Conservation (phyloP, 2,888 invertebrate species). For the Acronicta leporina region DNA sequence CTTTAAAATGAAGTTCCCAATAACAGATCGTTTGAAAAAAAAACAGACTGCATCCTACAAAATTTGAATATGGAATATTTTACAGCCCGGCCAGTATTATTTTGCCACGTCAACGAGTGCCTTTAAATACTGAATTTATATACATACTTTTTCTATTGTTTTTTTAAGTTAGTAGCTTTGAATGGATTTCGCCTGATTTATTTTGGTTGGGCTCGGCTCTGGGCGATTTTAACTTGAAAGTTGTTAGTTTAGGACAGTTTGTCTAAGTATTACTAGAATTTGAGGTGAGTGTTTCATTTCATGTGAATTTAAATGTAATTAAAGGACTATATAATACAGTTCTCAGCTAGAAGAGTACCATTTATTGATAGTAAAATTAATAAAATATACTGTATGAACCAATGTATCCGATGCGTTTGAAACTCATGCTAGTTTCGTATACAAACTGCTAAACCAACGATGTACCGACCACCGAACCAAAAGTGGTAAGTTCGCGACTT, state of each 20-base stretch:
- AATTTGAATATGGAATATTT: too few species aligned
- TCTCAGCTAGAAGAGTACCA: background rate
- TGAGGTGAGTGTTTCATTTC: constrained; percentile 45
- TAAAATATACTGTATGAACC: too few species aligned
- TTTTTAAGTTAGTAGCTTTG: constrained; percentile 36
- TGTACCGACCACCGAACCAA: too few species aligned
- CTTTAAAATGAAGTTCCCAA: background rate
- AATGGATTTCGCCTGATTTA: constrained; percentile 54
- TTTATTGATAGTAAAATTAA: too few species aligned
- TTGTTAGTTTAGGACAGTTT: constrained; percentile 64
- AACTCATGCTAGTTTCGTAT: too few species aligned
- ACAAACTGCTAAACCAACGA: too few species aligned
- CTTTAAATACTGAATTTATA: constrained; percentile 2
- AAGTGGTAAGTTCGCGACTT: too few species aligned
- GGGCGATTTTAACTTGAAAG: constrained; percentile 43
- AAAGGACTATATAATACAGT: constrained; percentile 2
- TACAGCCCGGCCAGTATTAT: background rate
- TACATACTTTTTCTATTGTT: constrained; percentile 14
- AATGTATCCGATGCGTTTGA: too few species aligned
- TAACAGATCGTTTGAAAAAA: too few species aligned
- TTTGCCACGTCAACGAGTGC: background rate
- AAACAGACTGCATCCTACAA: too few species aligned
- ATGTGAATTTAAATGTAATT: constrained; percentile 51
- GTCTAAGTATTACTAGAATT: constrained; percentile 39
- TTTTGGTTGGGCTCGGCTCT: constrained; percentile 47